Evolutionary conservation across 2,113 vertebrate species (phyloP), one percentile per base, ranked within the genome.

Genomic region (Opisthocomus hoazin): DNA sequence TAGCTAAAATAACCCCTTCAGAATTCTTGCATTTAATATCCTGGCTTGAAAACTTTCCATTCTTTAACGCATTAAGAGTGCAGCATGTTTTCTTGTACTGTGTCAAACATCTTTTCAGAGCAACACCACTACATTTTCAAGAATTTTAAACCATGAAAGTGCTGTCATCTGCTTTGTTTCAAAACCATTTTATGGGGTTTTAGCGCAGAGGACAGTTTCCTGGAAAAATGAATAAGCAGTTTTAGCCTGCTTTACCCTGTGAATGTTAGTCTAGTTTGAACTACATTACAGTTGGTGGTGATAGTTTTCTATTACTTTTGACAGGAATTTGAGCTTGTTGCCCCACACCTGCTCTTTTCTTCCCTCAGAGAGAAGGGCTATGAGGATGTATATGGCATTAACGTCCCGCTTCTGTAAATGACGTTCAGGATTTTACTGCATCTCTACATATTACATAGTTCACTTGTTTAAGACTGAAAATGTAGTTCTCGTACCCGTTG

Each of bases 161-260:
- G 21, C 63, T 76, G 23, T 74, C 78, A 69, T 87, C 91, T 95
- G 91, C 74, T 96, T 91, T 79, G 24, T 58, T 95, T 96, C 87
- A 93, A 85, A 92, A 85, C 10, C 17, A n/a, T 87, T 94, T 91
- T 89, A 82, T 83, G 54, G 43, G 48, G 23, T 37, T 89, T 81
- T 45, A 93, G 41, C 32, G 48, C 17, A 81, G 76, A 43, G 14
- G 51, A 68, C 57, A 65, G 15, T 76, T 90, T 91, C 53, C 46
- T 93, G 78, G 78, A 83, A 90, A 87, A 94, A 91, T 50, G 17
- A 64, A 61, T 71, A 64, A 20, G 21, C 20, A 45, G 6, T 61
- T 90, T 91, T 77, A 87, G 45, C 27, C 24, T 92, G 26, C 18
- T 78, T 86, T 75, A 18, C 9, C n/a, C 39, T 79, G 13, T 60